phyloP scores from a whole-genome alignment of 2,888 invertebrate species.

The Drosophila borborema region DNA sequence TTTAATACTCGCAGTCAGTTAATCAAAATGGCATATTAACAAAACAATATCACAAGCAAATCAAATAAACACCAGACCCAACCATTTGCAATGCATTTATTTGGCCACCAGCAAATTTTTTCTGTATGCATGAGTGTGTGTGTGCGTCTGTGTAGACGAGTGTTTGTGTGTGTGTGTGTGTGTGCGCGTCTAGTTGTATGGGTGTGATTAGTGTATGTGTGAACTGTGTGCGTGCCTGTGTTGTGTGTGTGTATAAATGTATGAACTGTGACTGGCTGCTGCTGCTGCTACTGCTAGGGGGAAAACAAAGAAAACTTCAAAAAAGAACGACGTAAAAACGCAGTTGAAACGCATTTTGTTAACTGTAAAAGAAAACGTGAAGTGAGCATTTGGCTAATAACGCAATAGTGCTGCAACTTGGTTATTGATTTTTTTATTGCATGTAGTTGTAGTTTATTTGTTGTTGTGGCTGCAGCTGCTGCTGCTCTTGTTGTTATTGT shows the following conservation, averaged over 20 bases:
- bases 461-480: conserved; percentile 50
- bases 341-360: conserved; percentile 53
- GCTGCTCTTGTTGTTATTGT: conserved; percentile 42
- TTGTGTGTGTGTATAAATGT: conserved; percentile 35
- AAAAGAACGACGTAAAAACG: conserved; percentile 78
- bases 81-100: conserved; percentile 54
- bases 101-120: conserved; percentile 60
- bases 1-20: conserved; percentile 45
- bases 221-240: neutral
- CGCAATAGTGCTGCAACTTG: conserved; percentile 41
- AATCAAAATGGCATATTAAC: conserved; percentile 50
- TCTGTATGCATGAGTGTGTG: conserved; percentile 63
- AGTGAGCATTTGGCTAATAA: conserved; percentile 26
- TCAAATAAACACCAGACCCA: conserved; percentile 26
- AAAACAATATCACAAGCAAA: conserved; percentile 49
- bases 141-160: conserved; percentile 28
- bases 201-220: conserved; percentile 26
- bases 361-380: conserved; percentile 16
- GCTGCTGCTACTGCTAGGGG: conserved; percentile 53
- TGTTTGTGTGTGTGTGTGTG: conserved; percentile 11
- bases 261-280: conserved; percentile 62
- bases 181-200: conserved; percentile 40
- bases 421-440: conserved; percentile 67
- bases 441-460: conserved; percentile 57
- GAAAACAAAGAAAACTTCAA: conserved; percentile 82